Evolutionary conservation across 2,888 invertebrate species (phyloP), one percentile per base, ranked within the genome.

Genomic region (Cacoxenus indagator): DNA sequence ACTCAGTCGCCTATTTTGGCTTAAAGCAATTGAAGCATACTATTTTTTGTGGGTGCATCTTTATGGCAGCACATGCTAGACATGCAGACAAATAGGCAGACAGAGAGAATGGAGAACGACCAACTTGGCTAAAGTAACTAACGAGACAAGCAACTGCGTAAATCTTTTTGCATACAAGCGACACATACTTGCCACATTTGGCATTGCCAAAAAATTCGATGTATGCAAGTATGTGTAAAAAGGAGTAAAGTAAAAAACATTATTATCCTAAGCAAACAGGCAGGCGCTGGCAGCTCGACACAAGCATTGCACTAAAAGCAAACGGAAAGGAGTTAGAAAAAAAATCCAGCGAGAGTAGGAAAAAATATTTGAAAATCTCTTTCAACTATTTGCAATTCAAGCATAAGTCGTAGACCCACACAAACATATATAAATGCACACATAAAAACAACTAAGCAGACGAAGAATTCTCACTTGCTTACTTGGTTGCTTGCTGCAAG

Each of bases 341-440:
- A 57, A 37, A 51, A n/a, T 6, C 19, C 8, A 19, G 17, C 22
- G 17, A 19, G 22, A 51, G 51, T 9, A 65, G 51, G 45, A 22
- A 72, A 70, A 69, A 77, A 73, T 75, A 70, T 73, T 75, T 75
- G 65, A 78, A 85, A 83, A 85, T 85, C 84, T 85, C 81, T 83
- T 81, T 79, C 84, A 85, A 86, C 85, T 83, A 84, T 84, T 84
- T 84, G 84, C 82, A 79, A 85, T 84, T 84, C 81, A 85, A 84
- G 85, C 84, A 78, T 78, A 85, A 85, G 84, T 82, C 70, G 76
- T 71, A 75, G 68, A 68, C 64, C 19, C 59, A 22, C 27, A 31
- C 54, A 61, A 65, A 54, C 64, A 67, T 59, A 65, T 26, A 11
- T 5, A 61, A 45, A 65, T 64, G 48, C 48, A 31, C 64, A 8